phyloP scores from a whole-genome alignment of 2,797 vertebrate species.

The Ptychobarbus kaznakovi region DNA sequence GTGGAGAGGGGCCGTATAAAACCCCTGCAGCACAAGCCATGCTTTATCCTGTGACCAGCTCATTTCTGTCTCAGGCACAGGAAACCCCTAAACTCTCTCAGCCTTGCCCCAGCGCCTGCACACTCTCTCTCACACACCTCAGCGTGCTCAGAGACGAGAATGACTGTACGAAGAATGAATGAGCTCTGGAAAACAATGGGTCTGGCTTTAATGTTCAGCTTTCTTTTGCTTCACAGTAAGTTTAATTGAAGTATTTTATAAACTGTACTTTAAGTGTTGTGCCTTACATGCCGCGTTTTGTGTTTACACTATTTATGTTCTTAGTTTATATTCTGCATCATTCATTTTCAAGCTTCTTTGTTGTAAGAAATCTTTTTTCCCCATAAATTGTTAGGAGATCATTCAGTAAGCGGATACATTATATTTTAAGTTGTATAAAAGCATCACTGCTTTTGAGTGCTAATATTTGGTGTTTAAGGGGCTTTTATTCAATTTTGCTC shows the following conservation, averaged over 20 bases:
- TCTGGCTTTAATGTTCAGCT: conserved; percentile 68
- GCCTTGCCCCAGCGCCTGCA: conserved; percentile 55
- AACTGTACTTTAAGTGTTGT: not conserved
- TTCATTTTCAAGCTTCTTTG: not conserved
- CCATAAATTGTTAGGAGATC: not conserved
- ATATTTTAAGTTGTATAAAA: not conserved
- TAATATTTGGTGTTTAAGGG: not conserved
- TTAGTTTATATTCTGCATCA: not conserved
- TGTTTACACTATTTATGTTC: not conserved
- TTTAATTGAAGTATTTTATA: conserved; percentile 45
- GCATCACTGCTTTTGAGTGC: not conserved
- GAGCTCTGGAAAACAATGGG: conserved; percentile 70
- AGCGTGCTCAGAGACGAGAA: conserved; percentile 67
- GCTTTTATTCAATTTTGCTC: not conserved
- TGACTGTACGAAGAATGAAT: conserved; percentile 78
- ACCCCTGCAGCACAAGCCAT: conserved; percentile 73
- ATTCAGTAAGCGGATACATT: not conserved
- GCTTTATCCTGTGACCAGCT: conserved; percentile 78
- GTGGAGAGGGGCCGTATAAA: conserved; percentile 73
- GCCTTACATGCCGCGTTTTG: not conserved
- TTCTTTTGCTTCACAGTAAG: conserved; percentile 77
- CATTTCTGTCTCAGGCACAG: conserved; percentile 69
- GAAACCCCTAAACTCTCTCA: conserved; percentile 68
- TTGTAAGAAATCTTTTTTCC: no score
- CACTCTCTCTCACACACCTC: conserved; percentile 51